A percentile compares a stretch with the other conserved stretches of the same genome.
phyloP scores from a whole-genome alignment of 2,797 vertebrate species.

The Platalea minor region DNA sequence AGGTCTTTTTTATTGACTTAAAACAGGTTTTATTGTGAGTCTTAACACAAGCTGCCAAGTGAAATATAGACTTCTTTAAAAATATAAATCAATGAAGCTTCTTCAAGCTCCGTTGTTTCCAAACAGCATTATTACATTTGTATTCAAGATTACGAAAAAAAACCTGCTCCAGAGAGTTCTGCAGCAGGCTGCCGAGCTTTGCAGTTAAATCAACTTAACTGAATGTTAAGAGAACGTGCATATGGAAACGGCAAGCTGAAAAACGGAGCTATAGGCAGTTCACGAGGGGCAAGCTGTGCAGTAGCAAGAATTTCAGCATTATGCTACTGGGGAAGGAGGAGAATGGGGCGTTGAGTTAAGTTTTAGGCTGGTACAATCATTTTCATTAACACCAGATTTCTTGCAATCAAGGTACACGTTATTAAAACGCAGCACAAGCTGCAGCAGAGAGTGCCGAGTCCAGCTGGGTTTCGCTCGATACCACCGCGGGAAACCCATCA shows the following conservation, averaged over 20 bases:
- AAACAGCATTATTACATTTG: slow-evolving; percentile 10
- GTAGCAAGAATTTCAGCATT: neutral
- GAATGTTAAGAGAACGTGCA: neutral
- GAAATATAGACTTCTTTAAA: neutral
- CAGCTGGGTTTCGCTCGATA: neutral
- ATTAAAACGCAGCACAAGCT: neutral
- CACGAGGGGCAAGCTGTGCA: neutral
- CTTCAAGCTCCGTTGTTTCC: slow-evolving; percentile 1
- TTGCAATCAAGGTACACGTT: neutral
- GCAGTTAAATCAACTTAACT: slow-evolving; percentile 8
- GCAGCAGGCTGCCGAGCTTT: neutral
- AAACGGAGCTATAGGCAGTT: neutral
- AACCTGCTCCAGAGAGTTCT: neutral
- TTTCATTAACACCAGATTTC: neutral
- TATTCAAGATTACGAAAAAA: slow-evolving; percentile 2
- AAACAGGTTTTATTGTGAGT: neutral
- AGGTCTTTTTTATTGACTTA: neutral
- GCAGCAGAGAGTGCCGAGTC: neutral
- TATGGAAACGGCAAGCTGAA: neutral
- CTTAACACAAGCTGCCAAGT: neutral
- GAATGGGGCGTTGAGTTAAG: neutral
- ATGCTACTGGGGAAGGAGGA: neutral
- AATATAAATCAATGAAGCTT: neutral
- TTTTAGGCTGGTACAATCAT: neutral
- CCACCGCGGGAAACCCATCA: rapidly evolving